These are phyloP conservation scores for Salarias fasciatus DNA, from an alignment of 2,797 vertebrate species.

Conservation along the genomic window DNA sequence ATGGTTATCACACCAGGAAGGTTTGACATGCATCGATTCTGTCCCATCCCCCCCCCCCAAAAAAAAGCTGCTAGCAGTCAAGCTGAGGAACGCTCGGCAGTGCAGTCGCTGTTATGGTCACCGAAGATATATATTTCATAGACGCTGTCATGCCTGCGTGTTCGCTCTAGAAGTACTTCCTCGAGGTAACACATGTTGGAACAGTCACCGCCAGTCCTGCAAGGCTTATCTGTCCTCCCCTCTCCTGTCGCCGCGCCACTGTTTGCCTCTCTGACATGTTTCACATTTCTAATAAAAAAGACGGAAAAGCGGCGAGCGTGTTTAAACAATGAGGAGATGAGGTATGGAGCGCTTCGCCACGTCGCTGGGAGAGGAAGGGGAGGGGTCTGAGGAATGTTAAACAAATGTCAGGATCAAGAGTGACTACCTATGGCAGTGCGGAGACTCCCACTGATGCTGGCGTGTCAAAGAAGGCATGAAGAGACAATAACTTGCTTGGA, in stretches of 20 bases:
- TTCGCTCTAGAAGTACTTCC: conserved; percentile 56
- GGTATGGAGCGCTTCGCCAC: conserved; percentile 47
- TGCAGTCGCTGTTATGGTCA: conserved; percentile 60
- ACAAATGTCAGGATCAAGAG: conserved; percentile 77
- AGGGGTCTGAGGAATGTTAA: conserved; percentile 61
- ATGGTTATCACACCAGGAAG: conserved; percentile 68
- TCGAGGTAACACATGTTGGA: conserved; percentile 59
- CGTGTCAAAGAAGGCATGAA: conserved; percentile 25
- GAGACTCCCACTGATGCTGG: conserved; percentile 24
- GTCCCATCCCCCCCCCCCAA: not conserved
- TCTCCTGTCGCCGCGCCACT: conserved; percentile 36
- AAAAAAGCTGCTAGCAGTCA: conserved; percentile 25
- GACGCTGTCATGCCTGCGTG: conserved; percentile 53
- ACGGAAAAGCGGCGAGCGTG: conserved; percentile 45
- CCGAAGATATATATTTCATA: conserved; percentile 18
- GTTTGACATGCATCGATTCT: conserved; percentile 63
- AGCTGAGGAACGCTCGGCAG: conserved; percentile 36
- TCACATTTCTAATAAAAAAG: conserved; percentile 63
- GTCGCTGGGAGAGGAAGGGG: conserved; percentile 42
- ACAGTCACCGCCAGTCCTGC: conserved; percentile 39
- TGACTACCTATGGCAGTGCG: conserved; percentile 35
- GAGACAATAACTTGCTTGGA: conserved; percentile 34
- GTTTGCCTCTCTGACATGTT: conserved; percentile 69
- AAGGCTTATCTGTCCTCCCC: conserved; percentile 64
- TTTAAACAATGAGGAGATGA: conserved; percentile 64